Percentiles rank a stretch among this genome's conserved stretches.
These are phyloP conservation scores for Lithobates sylvaticus DNA, from an alignment of 2,797 vertebrate genomes.

Conservation along the genomic window DNA sequence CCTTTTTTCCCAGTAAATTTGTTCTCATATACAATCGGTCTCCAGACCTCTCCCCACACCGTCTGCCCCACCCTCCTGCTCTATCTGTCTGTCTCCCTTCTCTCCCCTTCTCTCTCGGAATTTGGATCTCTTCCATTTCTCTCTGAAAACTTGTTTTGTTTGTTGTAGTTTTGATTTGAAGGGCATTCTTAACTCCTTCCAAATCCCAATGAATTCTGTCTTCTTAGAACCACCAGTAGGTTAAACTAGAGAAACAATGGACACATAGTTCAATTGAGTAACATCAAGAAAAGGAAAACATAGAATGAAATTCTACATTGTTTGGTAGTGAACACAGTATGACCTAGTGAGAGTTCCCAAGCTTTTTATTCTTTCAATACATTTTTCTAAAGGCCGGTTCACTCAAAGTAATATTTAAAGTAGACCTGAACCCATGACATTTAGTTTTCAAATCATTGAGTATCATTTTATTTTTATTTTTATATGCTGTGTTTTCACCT, in stretches of 20 bases:
- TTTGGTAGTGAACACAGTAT: conserved; percentile 9
- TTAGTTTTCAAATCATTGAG: background rate
- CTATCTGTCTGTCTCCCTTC: conserved; percentile 35
- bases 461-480: too few species aligned
- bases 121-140: conserved; percentile 52
- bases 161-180: conserved; percentile 52
- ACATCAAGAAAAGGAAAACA: background rate
- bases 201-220: conserved; percentile 28
- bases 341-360: conserved; percentile 18
- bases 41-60: conserved; percentile 16
- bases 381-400: background rate
- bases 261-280: conserved; percentile 17
- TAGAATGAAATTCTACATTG: conserved; percentile 20
- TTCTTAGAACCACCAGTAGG: conserved; percentile 27
- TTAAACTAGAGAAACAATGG: conserved; percentile 42
- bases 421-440: too few species aligned
- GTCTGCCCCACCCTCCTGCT: conserved; percentile 50
- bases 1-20: background rate
- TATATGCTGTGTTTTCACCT: too few species aligned
- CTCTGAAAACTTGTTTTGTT: conserved; percentile 57
- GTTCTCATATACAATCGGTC: background rate
- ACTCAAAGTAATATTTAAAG: background rate
- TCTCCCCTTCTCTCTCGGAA: conserved; percentile 19
- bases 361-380: background rate
- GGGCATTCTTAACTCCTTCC: conserved; percentile 52